Conservation (phyloP, 1,140 invertebrate genomes). For the Thaumetopoea pityocampa region DNA sequence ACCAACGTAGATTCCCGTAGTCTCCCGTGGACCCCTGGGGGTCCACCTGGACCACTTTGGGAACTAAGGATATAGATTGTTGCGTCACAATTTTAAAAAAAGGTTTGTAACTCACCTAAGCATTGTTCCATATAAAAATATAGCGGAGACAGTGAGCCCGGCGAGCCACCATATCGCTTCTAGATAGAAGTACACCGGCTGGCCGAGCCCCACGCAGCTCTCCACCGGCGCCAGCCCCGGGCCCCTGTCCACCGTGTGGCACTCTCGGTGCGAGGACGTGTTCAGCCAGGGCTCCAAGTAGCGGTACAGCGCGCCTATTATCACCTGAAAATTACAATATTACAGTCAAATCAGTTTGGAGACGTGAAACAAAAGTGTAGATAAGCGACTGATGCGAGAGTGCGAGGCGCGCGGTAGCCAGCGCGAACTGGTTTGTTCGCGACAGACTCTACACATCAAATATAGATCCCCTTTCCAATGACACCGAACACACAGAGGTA, state of each 20-base stretch:
- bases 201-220: slow-evolving; percentile 87
- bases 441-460: too few species aligned
- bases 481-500: too few species aligned
- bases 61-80: too few species aligned
- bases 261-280: slow-evolving; percentile 29
- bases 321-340: slow-evolving; percentile 33
- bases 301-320: slow-evolving; percentile 46
- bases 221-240: slow-evolving; percentile 64
- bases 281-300: slow-evolving; percentile 51
- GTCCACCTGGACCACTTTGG: too few species aligned
- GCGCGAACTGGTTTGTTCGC: too few species aligned
- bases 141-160: slow-evolving; percentile 77
- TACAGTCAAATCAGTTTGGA: neutral
- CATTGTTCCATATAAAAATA: slow-evolving; percentile 74
- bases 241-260: slow-evolving; percentile 42
- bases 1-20: too few species aligned
- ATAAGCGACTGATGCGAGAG: too few species aligned
- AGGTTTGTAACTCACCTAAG: slow-evolving; percentile 43
- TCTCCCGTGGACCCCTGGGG: too few species aligned
- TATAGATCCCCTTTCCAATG: too few species aligned
- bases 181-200: slow-evolving; percentile 87
- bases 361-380: neutral
- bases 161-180: slow-evolving; percentile 82
- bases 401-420: too few species aligned
- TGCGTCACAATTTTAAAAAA: too few species aligned